These are phyloP conservation scores for Rhea americana DNA, from an alignment of 2,113 vertebrate species.

Conservation along the genomic window DNA sequence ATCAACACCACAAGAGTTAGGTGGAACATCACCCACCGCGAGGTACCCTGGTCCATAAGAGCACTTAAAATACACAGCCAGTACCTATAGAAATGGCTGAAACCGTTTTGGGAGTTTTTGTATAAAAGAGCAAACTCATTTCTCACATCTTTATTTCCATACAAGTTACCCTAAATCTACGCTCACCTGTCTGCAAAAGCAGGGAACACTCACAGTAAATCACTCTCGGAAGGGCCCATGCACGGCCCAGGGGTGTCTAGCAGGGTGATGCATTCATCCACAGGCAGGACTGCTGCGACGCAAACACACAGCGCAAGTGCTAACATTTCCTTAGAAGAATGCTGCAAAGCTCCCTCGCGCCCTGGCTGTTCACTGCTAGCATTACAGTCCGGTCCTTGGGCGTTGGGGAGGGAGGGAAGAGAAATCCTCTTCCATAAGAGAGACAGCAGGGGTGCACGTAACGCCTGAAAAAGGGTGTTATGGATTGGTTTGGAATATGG, in stretches of 20 bases:
- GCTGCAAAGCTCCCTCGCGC: not conserved
- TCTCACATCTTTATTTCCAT: accelerated
- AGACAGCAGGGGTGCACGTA: too few species aligned
- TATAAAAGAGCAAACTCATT: not conserved
- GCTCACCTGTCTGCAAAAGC: not conserved
- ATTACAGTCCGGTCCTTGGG: not conserved
- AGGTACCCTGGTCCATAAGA: not conserved
- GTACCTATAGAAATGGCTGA: not conserved
- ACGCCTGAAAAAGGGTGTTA: not conserved
- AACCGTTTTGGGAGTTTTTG: not conserved
- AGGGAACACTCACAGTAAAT: not conserved
- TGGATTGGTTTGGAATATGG: accelerated
- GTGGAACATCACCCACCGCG: accelerated
- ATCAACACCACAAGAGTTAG: accelerated
- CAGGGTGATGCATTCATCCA: accelerated
- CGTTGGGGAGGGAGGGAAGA: not conserved
- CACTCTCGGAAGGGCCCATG: not conserved
- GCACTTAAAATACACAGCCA: constrained; percentile 42
- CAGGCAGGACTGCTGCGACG: accelerated
- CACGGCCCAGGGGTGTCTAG: not conserved
- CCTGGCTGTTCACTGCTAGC: not conserved
- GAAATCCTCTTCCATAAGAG: not conserved
- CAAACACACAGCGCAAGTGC: accelerated
- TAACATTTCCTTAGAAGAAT: not conserved
- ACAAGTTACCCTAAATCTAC: accelerated